Percentiles rank a stretch among this genome's conserved stretches.
Conservation (phyloP, 2,797 vertebrate genomes). For the Lepus townsendii region DNA sequence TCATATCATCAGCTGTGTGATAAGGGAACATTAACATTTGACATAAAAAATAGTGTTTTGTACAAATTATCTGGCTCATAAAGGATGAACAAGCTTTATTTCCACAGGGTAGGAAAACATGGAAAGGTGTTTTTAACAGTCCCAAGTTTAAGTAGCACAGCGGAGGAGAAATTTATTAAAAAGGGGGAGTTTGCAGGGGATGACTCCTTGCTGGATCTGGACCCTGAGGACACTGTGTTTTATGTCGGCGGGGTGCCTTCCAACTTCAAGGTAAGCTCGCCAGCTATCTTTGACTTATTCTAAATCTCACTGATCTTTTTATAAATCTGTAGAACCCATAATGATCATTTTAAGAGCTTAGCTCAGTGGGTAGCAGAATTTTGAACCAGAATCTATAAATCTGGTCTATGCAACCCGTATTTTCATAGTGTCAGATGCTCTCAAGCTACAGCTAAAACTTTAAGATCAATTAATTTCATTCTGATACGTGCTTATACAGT, state of each 20-base stretch:
- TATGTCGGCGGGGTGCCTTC: slow-evolving; percentile 95
- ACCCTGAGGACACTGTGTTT: slow-evolving; percentile 94
- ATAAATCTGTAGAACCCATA: slow-evolving; percentile 5
- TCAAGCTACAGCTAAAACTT: not conserved
- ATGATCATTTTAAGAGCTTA: not conserved
- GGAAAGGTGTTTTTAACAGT: slow-evolving; percentile 97
- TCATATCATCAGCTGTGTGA: not conserved
- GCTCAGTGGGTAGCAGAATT: not conserved
- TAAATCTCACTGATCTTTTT: slow-evolving; percentile 39
- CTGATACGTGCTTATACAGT: not conserved
- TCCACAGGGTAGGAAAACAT: slow-evolving; percentile 94
- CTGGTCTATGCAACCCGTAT: not conserved
- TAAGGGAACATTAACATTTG: slow-evolving; percentile 19
- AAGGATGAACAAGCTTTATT: slow-evolving; percentile 28
- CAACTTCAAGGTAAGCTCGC: slow-evolving; percentile 91
- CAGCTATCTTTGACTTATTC: not conserved
- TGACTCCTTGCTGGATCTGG: slow-evolving; percentile 94
- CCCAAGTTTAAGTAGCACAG: slow-evolving; percentile 93
- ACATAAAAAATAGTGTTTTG: slow-evolving; percentile 12
- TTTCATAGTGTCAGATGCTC: slow-evolving; percentile 18
- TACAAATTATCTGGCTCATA: slow-evolving; percentile 1
- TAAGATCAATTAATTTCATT: slow-evolving; percentile 25
- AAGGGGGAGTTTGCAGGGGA: slow-evolving; percentile 93
- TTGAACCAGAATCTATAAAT: not conserved
- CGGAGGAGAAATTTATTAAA: slow-evolving; percentile 99